Conservation (phyloP, 92 coral and sea anemone genomes). For the Porites divaricata region DNA sequence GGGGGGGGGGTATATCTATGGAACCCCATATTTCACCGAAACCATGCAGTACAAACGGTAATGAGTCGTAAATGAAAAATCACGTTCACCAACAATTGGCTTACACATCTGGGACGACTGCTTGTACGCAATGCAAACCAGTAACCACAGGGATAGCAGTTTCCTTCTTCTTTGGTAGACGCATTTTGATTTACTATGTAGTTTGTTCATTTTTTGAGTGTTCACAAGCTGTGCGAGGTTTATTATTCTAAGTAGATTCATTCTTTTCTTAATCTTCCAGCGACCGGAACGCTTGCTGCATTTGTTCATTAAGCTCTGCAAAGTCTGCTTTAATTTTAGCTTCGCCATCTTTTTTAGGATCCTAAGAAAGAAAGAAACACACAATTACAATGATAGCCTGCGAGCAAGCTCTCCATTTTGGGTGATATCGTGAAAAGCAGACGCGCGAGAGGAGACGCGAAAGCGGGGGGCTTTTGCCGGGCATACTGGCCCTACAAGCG, state of each 20-base stretch:
- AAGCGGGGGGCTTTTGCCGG: background rate
- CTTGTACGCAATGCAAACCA: background rate
- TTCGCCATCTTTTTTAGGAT: constrained; percentile 95
- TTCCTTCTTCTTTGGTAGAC: background rate
- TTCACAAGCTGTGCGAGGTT: background rate
- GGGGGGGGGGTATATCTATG: no score
- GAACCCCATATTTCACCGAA: no score
- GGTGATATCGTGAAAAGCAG: no score
- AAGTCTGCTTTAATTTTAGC: constrained; percentile 88
- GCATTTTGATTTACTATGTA: background rate
- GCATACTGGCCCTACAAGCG: background rate
- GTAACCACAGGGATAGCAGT: no score
- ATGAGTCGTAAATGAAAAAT: background rate
- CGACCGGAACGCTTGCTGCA: constrained; percentile 97
- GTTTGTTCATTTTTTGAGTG: constrained; percentile 4
- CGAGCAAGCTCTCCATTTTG: background rate
- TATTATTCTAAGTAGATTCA: background rate
- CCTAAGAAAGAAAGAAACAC: constrained; percentile 44
- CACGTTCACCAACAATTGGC: no score
- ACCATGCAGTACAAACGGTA: background rate
- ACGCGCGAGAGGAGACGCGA: background rate
- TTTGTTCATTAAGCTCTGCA: constrained; percentile 90
- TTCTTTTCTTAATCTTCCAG: constrained; percentile 76
- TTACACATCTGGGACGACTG: background rate
- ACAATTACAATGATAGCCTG: no score